phyloP scores from a whole-genome alignment of 2,113 vertebrate genomes.

The Cynopterus brachyotis region DNA sequence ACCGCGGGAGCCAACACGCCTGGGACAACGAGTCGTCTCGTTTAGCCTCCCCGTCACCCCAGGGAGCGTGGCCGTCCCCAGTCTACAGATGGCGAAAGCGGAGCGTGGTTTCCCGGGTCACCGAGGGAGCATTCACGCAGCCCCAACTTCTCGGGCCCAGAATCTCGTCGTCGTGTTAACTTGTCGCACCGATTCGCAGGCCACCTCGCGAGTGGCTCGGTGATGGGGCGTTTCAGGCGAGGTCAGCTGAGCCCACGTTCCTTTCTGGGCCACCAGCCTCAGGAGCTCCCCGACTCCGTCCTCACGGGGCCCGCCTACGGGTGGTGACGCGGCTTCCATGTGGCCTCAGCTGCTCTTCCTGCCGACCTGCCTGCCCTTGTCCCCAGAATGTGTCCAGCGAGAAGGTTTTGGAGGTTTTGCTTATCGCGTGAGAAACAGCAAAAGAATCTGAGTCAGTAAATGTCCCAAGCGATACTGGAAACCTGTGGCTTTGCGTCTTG shows the following conservation, averaged over 20 bases:
- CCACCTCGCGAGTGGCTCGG: fast-evolving
- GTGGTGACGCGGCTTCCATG: background rate
- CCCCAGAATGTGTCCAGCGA: fast-evolving
- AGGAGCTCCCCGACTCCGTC: background rate
- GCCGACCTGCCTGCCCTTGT: background rate
- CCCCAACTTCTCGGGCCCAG: background rate
- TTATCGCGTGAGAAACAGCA: background rate
- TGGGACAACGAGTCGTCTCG: background rate
- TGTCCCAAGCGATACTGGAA: background rate
- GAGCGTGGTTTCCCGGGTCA: background rate
- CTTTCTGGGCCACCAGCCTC: background rate
- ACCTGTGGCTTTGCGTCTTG: background rate
- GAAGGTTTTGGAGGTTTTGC: no score
- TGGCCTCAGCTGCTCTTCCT: background rate
- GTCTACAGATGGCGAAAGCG: background rate
- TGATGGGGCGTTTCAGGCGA: fast-evolving
- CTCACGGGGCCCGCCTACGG: fast-evolving
- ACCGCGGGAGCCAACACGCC: background rate
- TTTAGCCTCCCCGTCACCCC: background rate
- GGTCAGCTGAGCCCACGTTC: fast-evolving
- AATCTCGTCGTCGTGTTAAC: fast-evolving
- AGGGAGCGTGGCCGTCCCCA: fast-evolving
- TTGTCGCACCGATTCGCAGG: background rate
- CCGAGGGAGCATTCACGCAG: no score
- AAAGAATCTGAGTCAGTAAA: background rate